These are phyloP conservation scores for Hydropsyche betteni DNA, from an alignment of 2,888 invertebrate species.

Conservation along the genomic window DNA sequence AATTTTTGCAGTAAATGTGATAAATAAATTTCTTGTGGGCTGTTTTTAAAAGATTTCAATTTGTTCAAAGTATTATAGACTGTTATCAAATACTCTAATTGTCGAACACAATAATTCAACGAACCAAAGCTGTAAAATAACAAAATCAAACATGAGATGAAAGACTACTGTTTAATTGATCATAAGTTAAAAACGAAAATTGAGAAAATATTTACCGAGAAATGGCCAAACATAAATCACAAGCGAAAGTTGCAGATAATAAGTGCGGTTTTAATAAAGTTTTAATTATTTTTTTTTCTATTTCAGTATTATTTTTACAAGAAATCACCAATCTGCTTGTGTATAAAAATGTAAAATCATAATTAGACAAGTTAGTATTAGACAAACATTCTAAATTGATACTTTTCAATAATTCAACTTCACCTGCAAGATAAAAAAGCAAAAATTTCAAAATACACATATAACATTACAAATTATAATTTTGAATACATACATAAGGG, in stretches of 20 bases:
- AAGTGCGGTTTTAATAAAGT: constrained; percentile 56
- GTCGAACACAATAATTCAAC: constrained; percentile 33
- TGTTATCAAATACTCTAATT: constrained; percentile 54
- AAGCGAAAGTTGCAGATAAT: constrained; percentile 58
- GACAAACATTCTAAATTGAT: constrained; percentile 53
- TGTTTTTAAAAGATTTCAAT: constrained; percentile 54
- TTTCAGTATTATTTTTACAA: constrained; percentile 53
- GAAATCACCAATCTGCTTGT: constrained; percentile 55
- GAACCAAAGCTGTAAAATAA: constrained; percentile 40
- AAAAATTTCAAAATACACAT: not conserved
- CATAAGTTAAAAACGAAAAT: not conserved
- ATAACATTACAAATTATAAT: not conserved
- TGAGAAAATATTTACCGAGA: constrained; percentile 57
- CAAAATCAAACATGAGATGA: not conserved
- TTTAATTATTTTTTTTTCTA: constrained; percentile 57
- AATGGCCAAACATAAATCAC: constrained; percentile 59
- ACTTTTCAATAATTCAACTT: constrained; percentile 57
- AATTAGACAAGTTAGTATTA: constrained; percentile 54
- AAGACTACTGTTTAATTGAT: no score
- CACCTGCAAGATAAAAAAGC: constrained; percentile 55
- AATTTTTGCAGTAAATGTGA: constrained; percentile 53
- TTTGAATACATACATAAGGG: constrained; percentile 19
- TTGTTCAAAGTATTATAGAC: constrained; percentile 57
- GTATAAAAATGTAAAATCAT: constrained; percentile 57
- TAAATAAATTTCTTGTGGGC: constrained; percentile 58